Base-by-base conservation (phyloP, 1,140 invertebrate genomes). In the Venustaconcha ellipsiformis region DNA sequence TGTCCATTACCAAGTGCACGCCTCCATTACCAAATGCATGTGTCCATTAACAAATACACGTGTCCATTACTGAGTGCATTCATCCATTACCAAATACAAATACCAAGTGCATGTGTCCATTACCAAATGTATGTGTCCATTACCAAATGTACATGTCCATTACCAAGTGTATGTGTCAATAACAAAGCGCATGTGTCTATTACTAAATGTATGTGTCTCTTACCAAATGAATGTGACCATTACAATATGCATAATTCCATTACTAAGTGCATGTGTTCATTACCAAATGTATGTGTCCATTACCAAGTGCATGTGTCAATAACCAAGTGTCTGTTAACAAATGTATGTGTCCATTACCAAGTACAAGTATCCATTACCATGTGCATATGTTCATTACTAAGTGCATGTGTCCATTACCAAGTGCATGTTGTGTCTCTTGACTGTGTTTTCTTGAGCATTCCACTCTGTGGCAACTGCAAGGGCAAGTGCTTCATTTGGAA, bases 391-490 rank as follows among this genome's bases (percentile, higher is more conserved):
- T 0, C 37, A 84, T 91, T 92, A 96, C 95, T 90, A 99, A 91
- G 89, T 98, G 96, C 96, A 48, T 11, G 11, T 48, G 37, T 48
- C 0, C 37, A 84, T 91, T 92, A 96, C 95, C 90, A 99, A 91
- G 89, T 98, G 96, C 96, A 98, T 98, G 70, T 92, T 92, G 74
- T 94, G 93, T 83, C 93, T 93, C 72, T 94, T 90, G 73, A 99
- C 95, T 73, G 91, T 91, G 58, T 95, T 92, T 77, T 93, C 93
- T 88, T 99, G 96, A n/a, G 93, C 90, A 67, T 89, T 89, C 95
- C 97, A 99, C 92, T 99, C 97, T 66, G 94, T 92, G 6, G 96
- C 96, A 59, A 99, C 93, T 18, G 95, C 96, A 72, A 97, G 91
- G 18, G 97, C 97, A 57, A 99, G 89, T n/a, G 94, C 92, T 91